phyloP scores from a whole-genome alignment of 2,113 vertebrate genomes.

The Castor canadensis region DNA sequence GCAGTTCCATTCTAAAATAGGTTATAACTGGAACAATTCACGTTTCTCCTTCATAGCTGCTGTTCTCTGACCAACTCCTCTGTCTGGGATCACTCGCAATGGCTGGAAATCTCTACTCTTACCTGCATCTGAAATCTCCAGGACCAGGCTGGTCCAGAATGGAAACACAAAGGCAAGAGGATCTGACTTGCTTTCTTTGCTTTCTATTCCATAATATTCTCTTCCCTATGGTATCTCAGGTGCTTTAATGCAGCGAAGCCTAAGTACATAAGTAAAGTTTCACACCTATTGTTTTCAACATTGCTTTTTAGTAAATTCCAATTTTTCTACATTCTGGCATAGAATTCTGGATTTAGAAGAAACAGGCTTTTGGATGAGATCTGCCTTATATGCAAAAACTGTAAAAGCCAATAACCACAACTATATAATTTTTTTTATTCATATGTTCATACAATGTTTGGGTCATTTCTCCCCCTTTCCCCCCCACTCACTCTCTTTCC shows the following conservation, averaged over 20 bases:
- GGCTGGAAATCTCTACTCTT: neutral
- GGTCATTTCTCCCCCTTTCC: no score
- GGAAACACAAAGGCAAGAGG: neutral
- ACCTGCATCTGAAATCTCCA: neutral
- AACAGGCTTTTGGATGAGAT: neutral
- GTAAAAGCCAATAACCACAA: neutral
- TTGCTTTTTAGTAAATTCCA: neutral
- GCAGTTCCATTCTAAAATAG: neutral
- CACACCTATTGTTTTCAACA: neutral
- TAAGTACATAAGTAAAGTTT: neutral
- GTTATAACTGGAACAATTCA: neutral
- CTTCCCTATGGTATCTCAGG: neutral
- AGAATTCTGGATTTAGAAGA: constrained; percentile 19
- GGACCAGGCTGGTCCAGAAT: neutral
- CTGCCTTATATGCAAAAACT: neutral
- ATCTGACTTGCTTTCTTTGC: neutral
- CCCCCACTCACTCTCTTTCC: no score
- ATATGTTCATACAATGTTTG: no score
- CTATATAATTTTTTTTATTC: neutral
- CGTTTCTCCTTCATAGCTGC: neutral
- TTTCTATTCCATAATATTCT: neutral
- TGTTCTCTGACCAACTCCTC: neutral
- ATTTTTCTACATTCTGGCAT: neutral
- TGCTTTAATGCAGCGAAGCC: neutral
- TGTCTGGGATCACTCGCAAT: neutral